These are phyloP conservation scores for Ligdia adustata DNA, from an alignment of 2,888 invertebrate genomes.

Conservation along the genomic window DNA sequence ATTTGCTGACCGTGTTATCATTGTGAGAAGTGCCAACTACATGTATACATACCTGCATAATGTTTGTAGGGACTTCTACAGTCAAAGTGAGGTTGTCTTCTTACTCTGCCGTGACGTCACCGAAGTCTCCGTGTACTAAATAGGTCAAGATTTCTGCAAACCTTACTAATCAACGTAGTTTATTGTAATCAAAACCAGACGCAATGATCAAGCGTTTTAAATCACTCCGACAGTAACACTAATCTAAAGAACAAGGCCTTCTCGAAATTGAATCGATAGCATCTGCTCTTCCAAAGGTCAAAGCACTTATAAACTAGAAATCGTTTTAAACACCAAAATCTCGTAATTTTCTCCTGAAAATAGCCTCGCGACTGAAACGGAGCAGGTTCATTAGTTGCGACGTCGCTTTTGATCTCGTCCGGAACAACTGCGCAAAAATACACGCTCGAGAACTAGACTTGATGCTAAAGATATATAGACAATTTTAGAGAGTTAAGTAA, in stretches of 20 bases:
- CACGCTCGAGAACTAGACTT: neutral
- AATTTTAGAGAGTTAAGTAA: neutral
- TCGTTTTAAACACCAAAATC: constrained; percentile 4
- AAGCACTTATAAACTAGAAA: constrained; percentile 20
- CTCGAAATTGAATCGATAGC: neutral
- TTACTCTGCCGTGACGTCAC: neutral
- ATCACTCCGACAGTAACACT: neutral
- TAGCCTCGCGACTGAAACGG: constrained; percentile 13
- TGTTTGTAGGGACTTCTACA: neutral
- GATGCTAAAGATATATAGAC: neutral
- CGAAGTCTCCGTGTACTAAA: neutral
- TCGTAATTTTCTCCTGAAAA: constrained; percentile 18
- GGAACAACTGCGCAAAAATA: constrained; percentile 14
- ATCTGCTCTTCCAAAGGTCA: constrained; percentile 6
- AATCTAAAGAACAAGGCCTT: constrained; percentile 5
- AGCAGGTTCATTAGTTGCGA: constrained; percentile 19
- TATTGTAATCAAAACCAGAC: neutral
- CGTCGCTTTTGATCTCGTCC: constrained; percentile 21
- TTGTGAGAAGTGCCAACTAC: too few relatives aligned
- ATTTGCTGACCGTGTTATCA: too few relatives aligned
- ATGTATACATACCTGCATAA: too few relatives aligned
- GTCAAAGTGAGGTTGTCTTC: neutral
- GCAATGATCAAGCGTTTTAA: neutral
- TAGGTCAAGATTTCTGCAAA: neutral
- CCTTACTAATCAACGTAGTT: neutral